Percentiles rank a stretch among this genome's conserved stretches.
phyloP scores from a whole-genome alignment of 92 coral and sea anemone genomes.

The Pocillopora grandis region DNA sequence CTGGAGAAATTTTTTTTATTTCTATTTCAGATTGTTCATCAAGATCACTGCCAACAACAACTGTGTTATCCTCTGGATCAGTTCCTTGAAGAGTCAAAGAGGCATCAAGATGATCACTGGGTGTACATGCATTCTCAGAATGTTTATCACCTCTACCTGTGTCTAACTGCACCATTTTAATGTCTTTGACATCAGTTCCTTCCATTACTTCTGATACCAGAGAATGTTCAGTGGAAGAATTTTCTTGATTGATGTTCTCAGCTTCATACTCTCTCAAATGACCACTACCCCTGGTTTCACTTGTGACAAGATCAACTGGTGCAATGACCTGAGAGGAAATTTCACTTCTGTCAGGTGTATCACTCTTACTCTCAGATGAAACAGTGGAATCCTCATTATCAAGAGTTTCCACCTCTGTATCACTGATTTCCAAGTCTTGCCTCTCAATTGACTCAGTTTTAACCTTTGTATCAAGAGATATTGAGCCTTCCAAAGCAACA shows the following conservation, averaged over 20 bases:
- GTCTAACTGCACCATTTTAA: background rate
- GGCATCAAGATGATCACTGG: background rate
- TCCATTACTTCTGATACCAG: background rate
- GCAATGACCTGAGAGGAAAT: conserved; percentile 2
- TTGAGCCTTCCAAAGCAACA: conserved; percentile 3
- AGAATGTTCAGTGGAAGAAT: background rate
- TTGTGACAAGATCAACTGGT: background rate
- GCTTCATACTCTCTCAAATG: background rate
- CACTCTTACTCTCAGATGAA: background rate
- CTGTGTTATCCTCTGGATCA: background rate
- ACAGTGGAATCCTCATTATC: background rate
- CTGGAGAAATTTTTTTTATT: background rate
- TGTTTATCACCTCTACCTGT: background rate
- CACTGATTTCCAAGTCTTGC: background rate
- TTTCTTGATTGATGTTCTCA: background rate
- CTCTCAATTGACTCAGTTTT: background rate
- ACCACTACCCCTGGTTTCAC: background rate
- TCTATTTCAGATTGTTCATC: background rate
- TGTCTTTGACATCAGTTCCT: background rate
- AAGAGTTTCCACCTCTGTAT: background rate
- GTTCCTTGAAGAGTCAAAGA: background rate
- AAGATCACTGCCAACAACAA: background rate
- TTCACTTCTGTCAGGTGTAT: background rate
- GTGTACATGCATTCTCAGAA: background rate
- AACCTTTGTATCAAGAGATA: background rate